These are phyloP conservation scores for Drosophila nebulosa DNA, from an alignment of 1,140 invertebrate genomes.

Conservation along the genomic window DNA sequence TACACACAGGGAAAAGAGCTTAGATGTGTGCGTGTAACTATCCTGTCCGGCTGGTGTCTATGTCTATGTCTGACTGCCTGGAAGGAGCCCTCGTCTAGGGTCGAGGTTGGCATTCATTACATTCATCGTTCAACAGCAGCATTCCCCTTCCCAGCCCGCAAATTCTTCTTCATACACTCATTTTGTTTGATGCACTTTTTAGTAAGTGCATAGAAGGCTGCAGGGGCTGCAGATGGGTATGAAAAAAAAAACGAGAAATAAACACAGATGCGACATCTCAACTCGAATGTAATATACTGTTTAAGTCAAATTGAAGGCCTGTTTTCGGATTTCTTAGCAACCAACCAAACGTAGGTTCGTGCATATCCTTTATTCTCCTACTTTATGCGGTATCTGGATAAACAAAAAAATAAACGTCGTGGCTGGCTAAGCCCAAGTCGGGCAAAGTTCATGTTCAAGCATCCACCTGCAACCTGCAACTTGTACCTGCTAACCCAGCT, in stretches of 20 bases:
- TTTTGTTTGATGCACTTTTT: conserved; percentile 40
- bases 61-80: neutral
- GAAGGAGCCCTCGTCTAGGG: conserved; percentile 15
- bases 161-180: too few relatives aligned
- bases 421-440: conserved; percentile 38
- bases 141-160: too few relatives aligned
- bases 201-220: conserved; percentile 47
- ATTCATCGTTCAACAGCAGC: conserved; percentile 43
- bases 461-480: conserved; percentile 33
- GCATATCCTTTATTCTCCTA: neutral
- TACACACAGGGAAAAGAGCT: neutral
- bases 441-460: conserved; percentile 47
- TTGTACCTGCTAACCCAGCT: conserved; percentile 10
- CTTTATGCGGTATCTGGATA: neutral
- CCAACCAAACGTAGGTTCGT: conserved; percentile 14
- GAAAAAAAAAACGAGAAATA: neutral
- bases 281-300: conserved; percentile 10
- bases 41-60: conserved; percentile 15
- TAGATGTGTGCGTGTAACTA: conserved; percentile 20
- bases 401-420: conserved; percentile 2
- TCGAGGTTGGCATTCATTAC: conserved; percentile 41
- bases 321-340: too few relatives aligned
- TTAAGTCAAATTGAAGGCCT: neutral
- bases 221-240: conserved; percentile 42
- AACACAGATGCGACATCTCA: conserved; percentile 8